phyloP scores from a whole-genome alignment of 1,140 invertebrate species.

The Drosophila guanche region DNA sequence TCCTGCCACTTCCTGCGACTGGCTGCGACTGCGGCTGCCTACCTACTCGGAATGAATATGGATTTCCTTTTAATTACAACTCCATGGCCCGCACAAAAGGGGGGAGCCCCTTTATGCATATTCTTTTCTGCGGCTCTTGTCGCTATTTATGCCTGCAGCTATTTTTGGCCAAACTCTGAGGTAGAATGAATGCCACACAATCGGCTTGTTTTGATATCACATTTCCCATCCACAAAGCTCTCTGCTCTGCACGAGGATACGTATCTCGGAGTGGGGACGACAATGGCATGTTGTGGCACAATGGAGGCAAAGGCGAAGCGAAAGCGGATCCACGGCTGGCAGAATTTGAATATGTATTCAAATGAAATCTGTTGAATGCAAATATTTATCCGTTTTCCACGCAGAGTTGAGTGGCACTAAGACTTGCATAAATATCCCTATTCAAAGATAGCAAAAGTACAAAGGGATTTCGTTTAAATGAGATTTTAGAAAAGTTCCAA shows the following conservation, averaged over 20 bases:
- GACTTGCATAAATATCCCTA: too few relatives aligned
- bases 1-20: slow-evolving; percentile 9
- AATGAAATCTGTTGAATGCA: slow-evolving; percentile 50
- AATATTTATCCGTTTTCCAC: slow-evolving; percentile 33
- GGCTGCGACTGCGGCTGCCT: background rate
- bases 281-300: slow-evolving; percentile 16
- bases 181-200: slow-evolving; percentile 31
- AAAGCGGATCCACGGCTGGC: slow-evolving; percentile 32
- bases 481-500: too few relatives aligned
- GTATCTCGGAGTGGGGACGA: background rate
- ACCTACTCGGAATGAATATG: slow-evolving; percentile 72
- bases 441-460: too few relatives aligned
- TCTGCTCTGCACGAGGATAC: too few relatives aligned
- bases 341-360: slow-evolving; percentile 27
- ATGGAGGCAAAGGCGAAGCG: background rate
- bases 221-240: slow-evolving; percentile 11
- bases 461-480: too few relatives aligned
- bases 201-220: slow-evolving; percentile 41
- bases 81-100: slow-evolving; percentile 20
- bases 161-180: slow-evolving; percentile 39
- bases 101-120: background rate
- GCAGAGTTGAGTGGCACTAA: slow-evolving; percentile 1
- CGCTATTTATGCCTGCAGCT: slow-evolving; percentile 47
- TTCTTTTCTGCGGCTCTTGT: slow-evolving; percentile 28
- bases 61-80: slow-evolving; percentile 79